Evolutionary conservation across 1,140 invertebrate species (phyloP), one percentile per base, ranked within the genome.

Genomic region (Caerostris extrusa): DNA sequence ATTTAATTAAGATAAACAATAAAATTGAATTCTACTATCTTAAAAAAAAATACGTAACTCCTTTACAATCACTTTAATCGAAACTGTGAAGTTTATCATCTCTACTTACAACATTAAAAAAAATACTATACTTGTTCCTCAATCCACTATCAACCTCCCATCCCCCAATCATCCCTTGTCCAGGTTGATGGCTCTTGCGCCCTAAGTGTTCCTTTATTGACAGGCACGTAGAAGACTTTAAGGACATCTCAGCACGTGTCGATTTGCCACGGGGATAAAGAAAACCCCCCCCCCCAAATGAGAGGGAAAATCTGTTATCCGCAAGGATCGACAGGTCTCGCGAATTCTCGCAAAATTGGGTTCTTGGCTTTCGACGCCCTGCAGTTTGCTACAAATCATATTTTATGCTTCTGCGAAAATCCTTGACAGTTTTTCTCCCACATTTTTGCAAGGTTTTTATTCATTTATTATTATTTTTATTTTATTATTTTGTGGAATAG

Each of bases 191-290:
- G 50, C 50, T 19, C 34, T 50, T 12, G 12, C 71, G 34, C 50
- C 61, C 14, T 67, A 67, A 67, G 61, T 67, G 61, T 67, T 67
- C 61, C 61, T 17, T 67, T n/a, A 34, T 77, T 50, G 71, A 77
- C 34, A 34, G 71, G 71, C 34, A 8, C 34, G 71, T 12, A 77
- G 71, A 83, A 83, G 82, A 83, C 82, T 83, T 83, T 34, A 83
- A 61, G 60, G 85, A 87, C 85, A 87, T 64, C 60, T 60, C 19
- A 64, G 85, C 85, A 87, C 85, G 60, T 87, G 85, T 87, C 85
- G 85, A 87, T 87, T 87, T 87, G 85, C 85, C 85, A 87, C 85
- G 85, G 60, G 85, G 85, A 87, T 87, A 87, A 87, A 87, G 85
- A 87, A 87, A 77, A 34, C n/a, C 85, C 57, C 19, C 60, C 34